phyloP scores from a whole-genome alignment of 2,113 vertebrate species.

The Gulo gulo region DNA sequence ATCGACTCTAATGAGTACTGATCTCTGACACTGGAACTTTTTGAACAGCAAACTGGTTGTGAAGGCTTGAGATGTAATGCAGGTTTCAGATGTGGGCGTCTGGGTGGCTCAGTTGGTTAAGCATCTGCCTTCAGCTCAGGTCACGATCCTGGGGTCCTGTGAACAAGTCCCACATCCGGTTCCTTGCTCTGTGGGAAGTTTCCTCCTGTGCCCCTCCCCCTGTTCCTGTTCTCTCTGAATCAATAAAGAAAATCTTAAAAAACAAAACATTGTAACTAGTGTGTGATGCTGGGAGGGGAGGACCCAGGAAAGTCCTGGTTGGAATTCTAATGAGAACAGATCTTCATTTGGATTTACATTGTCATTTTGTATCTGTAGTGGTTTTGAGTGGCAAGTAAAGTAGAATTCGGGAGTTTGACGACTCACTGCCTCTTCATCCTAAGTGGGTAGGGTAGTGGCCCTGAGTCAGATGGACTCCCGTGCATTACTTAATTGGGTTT shows the following conservation, averaged over 20 bases:
- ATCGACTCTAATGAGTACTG: neutral
- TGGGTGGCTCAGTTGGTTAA: neutral
- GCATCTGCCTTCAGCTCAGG: neutral
- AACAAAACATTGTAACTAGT: neutral
- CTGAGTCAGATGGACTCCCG: too few species aligned
- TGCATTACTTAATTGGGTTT: neutral
- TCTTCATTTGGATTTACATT: neutral
- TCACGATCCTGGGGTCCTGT: neutral
- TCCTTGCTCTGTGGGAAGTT: neutral
- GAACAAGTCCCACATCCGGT: neutral
- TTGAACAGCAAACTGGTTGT: neutral
- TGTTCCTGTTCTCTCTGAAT: neutral
- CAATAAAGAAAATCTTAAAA: neutral
- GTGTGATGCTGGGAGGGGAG: neutral
- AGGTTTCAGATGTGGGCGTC: neutral
- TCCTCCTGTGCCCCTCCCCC: neutral
- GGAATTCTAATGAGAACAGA: neutral
- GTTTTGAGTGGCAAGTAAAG: neutral
- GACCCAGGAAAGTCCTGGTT: neutral
- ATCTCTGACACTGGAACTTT: neutral
- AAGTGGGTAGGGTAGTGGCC: fast-evolving
- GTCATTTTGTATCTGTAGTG: neutral
- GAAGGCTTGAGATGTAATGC: neutral
- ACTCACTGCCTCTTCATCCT: neutral
- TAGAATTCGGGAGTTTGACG: neutral